These are phyloP conservation scores for Pseudachorutes palmiensis DNA, from an alignment of 1,140 invertebrate species.

Conservation along the genomic window DNA sequence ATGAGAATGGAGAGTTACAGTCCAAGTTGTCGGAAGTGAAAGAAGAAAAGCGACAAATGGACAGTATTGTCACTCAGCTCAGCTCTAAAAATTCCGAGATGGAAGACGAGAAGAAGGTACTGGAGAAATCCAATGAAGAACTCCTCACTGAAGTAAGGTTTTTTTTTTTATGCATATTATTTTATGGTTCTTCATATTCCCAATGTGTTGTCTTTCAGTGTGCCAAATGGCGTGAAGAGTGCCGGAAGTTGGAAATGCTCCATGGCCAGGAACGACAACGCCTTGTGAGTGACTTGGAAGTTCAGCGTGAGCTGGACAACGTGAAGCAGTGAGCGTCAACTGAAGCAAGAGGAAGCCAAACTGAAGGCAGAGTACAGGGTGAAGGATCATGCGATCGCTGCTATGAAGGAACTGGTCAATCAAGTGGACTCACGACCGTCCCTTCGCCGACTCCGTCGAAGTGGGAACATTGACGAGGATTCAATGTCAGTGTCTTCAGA, in stretches of 20 bases:
- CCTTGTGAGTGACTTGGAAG: conserved; percentile 28
- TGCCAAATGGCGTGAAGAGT: conserved; percentile 40
- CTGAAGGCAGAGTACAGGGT: conserved; percentile 29
- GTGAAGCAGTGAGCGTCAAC: conserved; percentile 18
- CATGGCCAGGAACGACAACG: conserved; percentile 29
- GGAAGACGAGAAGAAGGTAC: too few relatives aligned
- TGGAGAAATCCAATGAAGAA: too few relatives aligned
- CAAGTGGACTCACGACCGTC: background rate
- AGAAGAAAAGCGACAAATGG: too few relatives aligned
- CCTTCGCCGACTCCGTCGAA: background rate
- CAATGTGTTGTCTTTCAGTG: conserved; percentile 15
- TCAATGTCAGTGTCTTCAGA: conserved; percentile 33
- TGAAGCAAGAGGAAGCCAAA: conserved; percentile 30
- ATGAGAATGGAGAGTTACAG: too few relatives aligned
- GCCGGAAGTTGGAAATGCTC: conserved; percentile 57
- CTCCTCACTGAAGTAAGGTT: too few relatives aligned
- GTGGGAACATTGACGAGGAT: conserved; percentile 7
- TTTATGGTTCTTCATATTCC: conserved; percentile 40
- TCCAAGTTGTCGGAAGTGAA: too few relatives aligned
- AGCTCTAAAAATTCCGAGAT: too few relatives aligned
- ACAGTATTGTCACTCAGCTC: too few relatives aligned
- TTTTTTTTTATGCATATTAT: conserved; percentile 45
- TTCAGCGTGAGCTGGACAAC: conserved; percentile 28
- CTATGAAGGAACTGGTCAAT: conserved; percentile 23
- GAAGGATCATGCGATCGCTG: conserved; percentile 33